Conservation (phyloP, 2,797 vertebrate species). For the Phalanger gymnotis region DNA sequence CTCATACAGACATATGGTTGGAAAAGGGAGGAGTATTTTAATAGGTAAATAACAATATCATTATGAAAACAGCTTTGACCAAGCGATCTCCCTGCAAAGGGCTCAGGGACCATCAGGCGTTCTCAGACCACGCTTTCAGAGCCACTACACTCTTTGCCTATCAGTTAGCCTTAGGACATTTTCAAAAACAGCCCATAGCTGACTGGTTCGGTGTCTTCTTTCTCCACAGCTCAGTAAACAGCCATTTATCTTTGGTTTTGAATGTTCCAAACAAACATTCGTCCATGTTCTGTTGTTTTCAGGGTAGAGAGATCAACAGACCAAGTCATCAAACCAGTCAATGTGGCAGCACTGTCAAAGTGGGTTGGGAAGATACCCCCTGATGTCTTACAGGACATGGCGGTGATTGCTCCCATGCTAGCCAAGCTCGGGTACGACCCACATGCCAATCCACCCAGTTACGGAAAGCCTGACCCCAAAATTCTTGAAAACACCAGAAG, state of each 20-base stretch:
- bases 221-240: slow-evolving; percentile 14
- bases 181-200: not conserved
- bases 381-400: slow-evolving; percentile 96
- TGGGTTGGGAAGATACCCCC: slow-evolving; percentile 98
- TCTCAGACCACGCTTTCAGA: not conserved
- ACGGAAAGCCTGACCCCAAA: slow-evolving; percentile 94
- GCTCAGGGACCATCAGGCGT: not conserved
- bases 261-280: slow-evolving; percentile 22
- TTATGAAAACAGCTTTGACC: not conserved
- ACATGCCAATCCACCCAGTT: slow-evolving; percentile 96
- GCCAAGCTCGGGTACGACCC: slow-evolving; percentile 96
- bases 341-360: slow-evolving; percentile 96
- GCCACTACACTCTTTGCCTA: not conserved
- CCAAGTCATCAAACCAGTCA: slow-evolving; percentile 98
- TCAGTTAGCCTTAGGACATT: not conserved
- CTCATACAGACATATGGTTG: not conserved
- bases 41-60: not conserved
- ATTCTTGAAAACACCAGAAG: slow-evolving; percentile 97
- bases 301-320: slow-evolving; percentile 98
- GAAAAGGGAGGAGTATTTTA: not conserved
- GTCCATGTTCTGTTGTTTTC: slow-evolving; percentile 51
- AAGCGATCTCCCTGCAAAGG: not conserved
- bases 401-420: slow-evolving; percentile 96
- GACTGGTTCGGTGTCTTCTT: not conserved
- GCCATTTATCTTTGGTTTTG: slow-evolving; percentile 11